Evolutionary conservation across 2,113 vertebrate species (phyloP).

Genomic region (Agelaius tricolor): DNA sequence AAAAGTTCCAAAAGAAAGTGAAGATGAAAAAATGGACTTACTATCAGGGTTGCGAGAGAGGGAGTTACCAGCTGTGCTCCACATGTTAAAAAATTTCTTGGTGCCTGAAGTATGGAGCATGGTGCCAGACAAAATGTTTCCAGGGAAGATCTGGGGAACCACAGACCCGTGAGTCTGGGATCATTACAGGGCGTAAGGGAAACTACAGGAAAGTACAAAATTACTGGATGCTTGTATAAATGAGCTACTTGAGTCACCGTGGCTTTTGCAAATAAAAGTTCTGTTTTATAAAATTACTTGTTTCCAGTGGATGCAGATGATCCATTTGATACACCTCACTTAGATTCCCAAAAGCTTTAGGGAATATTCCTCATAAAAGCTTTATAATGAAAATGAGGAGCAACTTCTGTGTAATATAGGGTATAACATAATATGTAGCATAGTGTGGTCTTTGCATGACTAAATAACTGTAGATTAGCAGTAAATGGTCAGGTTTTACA

Average conservation of each 20-base stretch:
- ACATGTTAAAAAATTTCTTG: neutral
- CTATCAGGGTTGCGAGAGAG: neutral
- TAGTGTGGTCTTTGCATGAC: neutral
- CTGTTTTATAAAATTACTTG: neutral
- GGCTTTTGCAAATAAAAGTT: neutral
- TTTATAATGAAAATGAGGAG: neutral
- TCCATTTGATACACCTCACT: neutral
- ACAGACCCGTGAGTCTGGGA: neutral
- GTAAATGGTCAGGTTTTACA: neutral
- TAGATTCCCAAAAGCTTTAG: neutral
- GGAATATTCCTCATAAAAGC: neutral
- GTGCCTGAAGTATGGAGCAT: neutral
- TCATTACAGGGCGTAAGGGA: neutral
- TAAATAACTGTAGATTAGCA: neutral
- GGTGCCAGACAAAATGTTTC: neutral
- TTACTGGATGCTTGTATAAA: neutral
- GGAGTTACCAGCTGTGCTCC: neutral
- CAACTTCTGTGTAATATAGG: neutral
- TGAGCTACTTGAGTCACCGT: neutral
- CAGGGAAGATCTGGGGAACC: neutral
- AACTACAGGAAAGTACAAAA: neutral
- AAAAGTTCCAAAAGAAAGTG: neutral
- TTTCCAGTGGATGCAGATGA: neutral
- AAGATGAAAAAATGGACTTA: neutral
- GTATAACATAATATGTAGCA: neutral